phyloP scores from a whole-genome alignment of 2,113 vertebrate species.

The Geococcyx californianus region DNA sequence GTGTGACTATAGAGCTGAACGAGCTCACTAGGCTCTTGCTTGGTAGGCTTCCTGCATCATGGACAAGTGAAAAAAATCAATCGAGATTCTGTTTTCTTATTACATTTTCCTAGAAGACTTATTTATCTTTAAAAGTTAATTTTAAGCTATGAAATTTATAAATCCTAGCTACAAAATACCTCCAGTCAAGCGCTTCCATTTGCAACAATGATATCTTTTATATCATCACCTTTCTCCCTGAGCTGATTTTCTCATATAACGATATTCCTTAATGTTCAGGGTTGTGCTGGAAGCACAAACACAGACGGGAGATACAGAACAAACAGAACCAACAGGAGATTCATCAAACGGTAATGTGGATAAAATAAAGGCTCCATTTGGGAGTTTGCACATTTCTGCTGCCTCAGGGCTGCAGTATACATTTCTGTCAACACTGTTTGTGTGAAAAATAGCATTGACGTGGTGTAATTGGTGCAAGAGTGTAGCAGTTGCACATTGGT shows the following conservation, averaged over 20 bases:
- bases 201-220: background rate
- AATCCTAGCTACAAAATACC: background rate
- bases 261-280: background rate
- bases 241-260: background rate
- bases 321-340: background rate
- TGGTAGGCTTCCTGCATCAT: background rate
- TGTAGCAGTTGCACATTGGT: background rate
- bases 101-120: background rate
- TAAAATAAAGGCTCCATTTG: background rate
- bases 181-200: background rate
- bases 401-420: slow-evolving; percentile 9
- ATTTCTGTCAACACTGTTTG: slow-evolving; percentile 33
- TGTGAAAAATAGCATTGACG: slow-evolving; percentile 38
- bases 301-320: background rate
- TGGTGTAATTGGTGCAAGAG: background rate
- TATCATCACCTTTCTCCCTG: background rate
- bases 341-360: background rate
- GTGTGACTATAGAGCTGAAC: accelerated
- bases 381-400: slow-evolving; percentile 24
- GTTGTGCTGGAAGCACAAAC: background rate
- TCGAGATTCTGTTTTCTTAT: background rate
- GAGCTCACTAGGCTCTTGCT: background rate
- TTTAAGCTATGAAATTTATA: background rate
- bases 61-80: background rate
- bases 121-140: background rate